Evolutionary conservation across 2,797 vertebrate genomes (phyloP).

Genomic region (Petrocephalus schoutedeni): DNA sequence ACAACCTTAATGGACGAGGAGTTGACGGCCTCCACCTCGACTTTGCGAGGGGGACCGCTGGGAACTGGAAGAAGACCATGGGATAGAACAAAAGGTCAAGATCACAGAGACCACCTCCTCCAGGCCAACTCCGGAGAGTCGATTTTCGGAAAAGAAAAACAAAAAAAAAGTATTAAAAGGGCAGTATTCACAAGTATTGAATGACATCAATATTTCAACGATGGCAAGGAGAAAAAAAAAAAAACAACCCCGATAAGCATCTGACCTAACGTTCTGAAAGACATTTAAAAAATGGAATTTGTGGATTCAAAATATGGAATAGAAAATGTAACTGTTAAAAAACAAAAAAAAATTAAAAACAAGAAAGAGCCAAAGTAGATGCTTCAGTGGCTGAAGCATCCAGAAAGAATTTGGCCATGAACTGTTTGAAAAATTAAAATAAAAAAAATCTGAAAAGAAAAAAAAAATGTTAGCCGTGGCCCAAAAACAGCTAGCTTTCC

Average conservation of each 20-base stretch:
- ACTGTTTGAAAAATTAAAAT: constrained; percentile 63
- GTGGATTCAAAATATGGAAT: constrained; percentile 95
- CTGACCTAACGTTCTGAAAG: constrained; percentile 81
- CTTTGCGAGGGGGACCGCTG: constrained; percentile 99
- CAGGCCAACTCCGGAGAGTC: constrained; percentile 65
- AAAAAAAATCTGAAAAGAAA: constrained; percentile 57
- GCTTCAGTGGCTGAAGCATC: constrained; percentile 90
- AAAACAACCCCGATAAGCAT: constrained; percentile 77
- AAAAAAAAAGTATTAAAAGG: constrained; percentile 64
- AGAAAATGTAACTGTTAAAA: constrained; percentile 90
- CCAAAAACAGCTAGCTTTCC: constrained; percentile 64
- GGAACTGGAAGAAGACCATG: constrained; percentile 99
- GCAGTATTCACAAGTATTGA: constrained; percentile 71
- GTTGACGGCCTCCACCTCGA: constrained; percentile 99
- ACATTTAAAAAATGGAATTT: constrained; percentile 93
- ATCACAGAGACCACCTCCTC: constrained; percentile 72
- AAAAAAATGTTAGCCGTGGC: constrained; percentile 55
- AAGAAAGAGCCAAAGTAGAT: constrained; percentile 92
- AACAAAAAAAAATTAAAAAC: constrained; percentile 85
- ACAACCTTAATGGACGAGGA: constrained; percentile 97
- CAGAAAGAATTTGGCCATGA: constrained; percentile 79
- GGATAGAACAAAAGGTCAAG: constrained; percentile 85
- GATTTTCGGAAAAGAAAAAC: constrained; percentile 54
- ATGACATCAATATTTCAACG: constrained; percentile 77
- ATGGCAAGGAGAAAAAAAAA: constrained; percentile 71